A percentile compares a stretch with the other conserved stretches of the same genome.
phyloP scores from a whole-genome alignment of 2,888 invertebrate species.

The Gymnosoma rotundatum region DNA sequence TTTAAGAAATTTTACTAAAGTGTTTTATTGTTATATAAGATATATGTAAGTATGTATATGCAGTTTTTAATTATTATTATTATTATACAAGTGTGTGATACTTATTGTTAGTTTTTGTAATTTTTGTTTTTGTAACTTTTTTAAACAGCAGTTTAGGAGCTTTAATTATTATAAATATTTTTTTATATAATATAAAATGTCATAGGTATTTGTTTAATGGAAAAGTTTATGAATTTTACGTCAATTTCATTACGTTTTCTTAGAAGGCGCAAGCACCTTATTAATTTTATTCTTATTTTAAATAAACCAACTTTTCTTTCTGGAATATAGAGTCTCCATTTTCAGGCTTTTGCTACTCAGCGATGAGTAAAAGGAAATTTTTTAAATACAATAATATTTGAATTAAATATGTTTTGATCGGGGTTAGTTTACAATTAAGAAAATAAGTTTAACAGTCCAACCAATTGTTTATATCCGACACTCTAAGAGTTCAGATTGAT shows the following conservation, averaged over 20 bases:
- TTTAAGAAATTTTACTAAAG: constrained; percentile 70
- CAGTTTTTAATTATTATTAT: constrained; percentile 50
- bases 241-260: constrained; percentile 6
- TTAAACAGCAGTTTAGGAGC: constrained; percentile 68
- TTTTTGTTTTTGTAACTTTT: constrained; percentile 43
- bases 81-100: constrained; percentile 64
- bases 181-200: constrained; percentile 46
- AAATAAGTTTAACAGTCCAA: too few species aligned
- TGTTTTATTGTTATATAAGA: constrained; percentile 48
- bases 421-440: too few species aligned
- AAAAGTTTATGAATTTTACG: neutral
- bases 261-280: constrained; percentile 50
- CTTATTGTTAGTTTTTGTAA: constrained; percentile 57
- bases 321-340: neutral
- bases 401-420: too few species aligned
- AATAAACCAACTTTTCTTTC: constrained; percentile 11
- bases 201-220: constrained; percentile 25
- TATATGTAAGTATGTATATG: constrained; percentile 56
- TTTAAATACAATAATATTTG: too few species aligned
- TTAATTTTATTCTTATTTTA: constrained; percentile 28
- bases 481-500: too few species aligned
- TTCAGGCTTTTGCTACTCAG: neutral
- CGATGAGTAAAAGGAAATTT: too few species aligned
- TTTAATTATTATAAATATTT: constrained; percentile 30
- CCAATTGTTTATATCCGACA: too few species aligned